Conservation (phyloP, 2,888 invertebrate genomes). For the Dicyrtomina minuta region DNA sequence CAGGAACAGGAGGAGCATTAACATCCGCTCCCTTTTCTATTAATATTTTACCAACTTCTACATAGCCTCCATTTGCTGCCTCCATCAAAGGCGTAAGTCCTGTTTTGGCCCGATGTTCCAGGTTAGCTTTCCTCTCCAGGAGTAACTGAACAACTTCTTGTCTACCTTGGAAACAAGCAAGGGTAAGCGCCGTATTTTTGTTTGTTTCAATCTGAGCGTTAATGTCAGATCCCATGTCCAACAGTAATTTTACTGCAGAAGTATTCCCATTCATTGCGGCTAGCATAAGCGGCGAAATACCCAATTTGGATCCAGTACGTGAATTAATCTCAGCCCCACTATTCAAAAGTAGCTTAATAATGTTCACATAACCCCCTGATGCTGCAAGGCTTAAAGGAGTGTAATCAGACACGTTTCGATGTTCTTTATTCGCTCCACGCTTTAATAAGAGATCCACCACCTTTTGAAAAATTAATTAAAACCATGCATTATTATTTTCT, state of each 20-base stretch:
- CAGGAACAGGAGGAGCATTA: slow-evolving; percentile 97
- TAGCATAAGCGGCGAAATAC: slow-evolving; percentile 97
- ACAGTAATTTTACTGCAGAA: slow-evolving; percentile 86
- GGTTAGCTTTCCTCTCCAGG: slow-evolving; percentile 94
- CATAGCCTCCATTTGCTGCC: slow-evolving; percentile 98
- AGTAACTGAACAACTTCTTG: slow-evolving; percentile 97
- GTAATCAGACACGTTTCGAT: slow-evolving; percentile 98
- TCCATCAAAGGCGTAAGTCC: slow-evolving; percentile 99
- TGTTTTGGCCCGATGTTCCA: slow-evolving; percentile 96
- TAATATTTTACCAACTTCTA: slow-evolving; percentile 93
- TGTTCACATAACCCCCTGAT: slow-evolving; percentile 97
- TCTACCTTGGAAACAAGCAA: slow-evolving; percentile 98
- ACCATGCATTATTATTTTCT: neutral
- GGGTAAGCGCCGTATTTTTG: slow-evolving; percentile 94
- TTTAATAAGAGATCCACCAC: slow-evolving; percentile 87
- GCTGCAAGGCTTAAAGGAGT: slow-evolving; percentile 98
- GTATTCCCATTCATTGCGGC: slow-evolving; percentile 57
- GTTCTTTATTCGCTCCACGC: slow-evolving; percentile 93
- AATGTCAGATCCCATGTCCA: slow-evolving; percentile 98
- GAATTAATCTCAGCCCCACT: slow-evolving; percentile 99
- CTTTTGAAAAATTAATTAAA: slow-evolving; percentile 53
- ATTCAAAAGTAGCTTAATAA: slow-evolving; percentile 87
- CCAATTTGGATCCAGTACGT: slow-evolving; percentile 91
- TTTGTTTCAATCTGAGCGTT: slow-evolving; percentile 99
- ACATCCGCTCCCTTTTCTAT: slow-evolving; percentile 97